These are phyloP conservation scores for Tragelaphus imberbis DNA, from an alignment of 2,113 vertebrate genomes.

Conservation along the genomic window DNA sequence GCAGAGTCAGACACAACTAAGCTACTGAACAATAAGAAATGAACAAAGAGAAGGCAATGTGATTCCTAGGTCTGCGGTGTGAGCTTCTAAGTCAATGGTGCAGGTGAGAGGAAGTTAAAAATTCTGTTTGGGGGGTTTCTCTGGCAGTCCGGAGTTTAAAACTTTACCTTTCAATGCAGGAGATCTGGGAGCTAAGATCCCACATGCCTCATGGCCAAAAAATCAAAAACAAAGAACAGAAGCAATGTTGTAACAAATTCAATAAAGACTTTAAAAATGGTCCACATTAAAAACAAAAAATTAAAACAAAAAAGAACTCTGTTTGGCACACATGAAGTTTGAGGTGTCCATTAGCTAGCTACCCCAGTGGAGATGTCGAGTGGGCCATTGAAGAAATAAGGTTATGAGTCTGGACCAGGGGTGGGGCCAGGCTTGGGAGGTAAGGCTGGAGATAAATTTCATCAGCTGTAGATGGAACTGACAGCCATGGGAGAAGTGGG, in stretches of 20 bases:
- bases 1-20: neutral
- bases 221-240: neutral
- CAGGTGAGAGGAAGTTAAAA: neutral
- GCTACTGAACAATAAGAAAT: fast-evolving
- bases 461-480: neutral
- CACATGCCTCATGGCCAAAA: neutral
- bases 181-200: neutral
- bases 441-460: neutral
- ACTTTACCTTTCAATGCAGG: neutral
- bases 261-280: neutral
- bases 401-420: neutral
- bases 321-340: neutral
- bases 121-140: neutral
- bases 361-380: neutral
- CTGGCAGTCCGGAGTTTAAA: neutral
- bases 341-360: neutral
- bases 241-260: neutral
- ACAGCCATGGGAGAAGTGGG: neutral
- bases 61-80: neutral
- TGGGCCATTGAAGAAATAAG: neutral
- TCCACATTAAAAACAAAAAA: neutral
- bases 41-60: neutral
- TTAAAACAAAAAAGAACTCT: neutral
- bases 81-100: neutral
- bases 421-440: neutral